These are phyloP conservation scores for Caenorhabditis sp. DNA, from an alignment of 2,888 invertebrate species.

Conservation along the genomic window DNA sequence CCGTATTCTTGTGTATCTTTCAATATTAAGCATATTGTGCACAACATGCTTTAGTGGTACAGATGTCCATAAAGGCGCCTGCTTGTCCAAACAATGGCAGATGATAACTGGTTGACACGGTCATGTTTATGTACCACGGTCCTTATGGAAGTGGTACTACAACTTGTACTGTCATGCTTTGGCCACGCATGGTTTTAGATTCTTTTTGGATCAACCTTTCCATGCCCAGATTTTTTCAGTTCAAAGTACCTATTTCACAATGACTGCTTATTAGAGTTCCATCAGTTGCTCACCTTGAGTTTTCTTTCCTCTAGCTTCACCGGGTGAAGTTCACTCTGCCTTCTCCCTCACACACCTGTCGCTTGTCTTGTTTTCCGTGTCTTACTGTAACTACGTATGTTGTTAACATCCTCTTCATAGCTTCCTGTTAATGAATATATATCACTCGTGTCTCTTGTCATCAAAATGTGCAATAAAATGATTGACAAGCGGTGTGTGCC, in stretches of 20 bases:
- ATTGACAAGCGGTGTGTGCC: slow-evolving; percentile 42
- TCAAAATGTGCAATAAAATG: slow-evolving; percentile 33
- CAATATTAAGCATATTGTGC: slow-evolving; percentile 24
- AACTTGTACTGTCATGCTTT: slow-evolving; percentile 25
- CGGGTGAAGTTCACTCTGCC: no score
- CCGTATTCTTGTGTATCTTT: slow-evolving; percentile 30
- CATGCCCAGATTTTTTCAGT: no score
- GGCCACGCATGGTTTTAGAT: no score
- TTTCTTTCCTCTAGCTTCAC: no score
- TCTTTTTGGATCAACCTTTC: no score
- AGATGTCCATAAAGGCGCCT: slow-evolving; percentile 47
- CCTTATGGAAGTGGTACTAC: slow-evolving; percentile 33
- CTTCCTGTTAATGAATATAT: slow-evolving; percentile 54
- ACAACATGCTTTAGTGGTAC: slow-evolving; percentile 38
- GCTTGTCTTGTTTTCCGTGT: slow-evolving; percentile 3
- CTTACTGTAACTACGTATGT: slow-evolving; percentile 12
- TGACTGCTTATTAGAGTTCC: no score
- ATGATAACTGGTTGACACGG: slow-evolving; percentile 61
- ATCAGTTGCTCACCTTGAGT: no score
- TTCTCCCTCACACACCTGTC: not conserved
- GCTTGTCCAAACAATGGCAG: slow-evolving; percentile 61
- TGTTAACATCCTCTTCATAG: slow-evolving; percentile 32
- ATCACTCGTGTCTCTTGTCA: slow-evolving; percentile 52
- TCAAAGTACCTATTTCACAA: no score
- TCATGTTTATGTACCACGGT: slow-evolving; percentile 60